Evolutionary conservation across 2,113 vertebrate species (phyloP), one percentile per base, ranked within the genome.

Genomic region (Narcine bancroftii): DNA sequence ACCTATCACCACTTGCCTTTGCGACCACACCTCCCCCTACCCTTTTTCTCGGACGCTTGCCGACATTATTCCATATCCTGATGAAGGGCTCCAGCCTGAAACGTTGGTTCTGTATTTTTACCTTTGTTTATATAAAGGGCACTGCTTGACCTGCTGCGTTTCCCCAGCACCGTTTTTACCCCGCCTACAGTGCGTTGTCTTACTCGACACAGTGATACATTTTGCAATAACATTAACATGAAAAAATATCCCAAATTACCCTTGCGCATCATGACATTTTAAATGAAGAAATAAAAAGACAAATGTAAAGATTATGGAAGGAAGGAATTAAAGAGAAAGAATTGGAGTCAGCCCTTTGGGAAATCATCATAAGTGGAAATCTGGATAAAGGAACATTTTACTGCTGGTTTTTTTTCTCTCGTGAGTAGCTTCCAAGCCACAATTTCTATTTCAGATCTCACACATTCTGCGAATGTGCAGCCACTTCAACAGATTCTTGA

Each of bases 391-490:
- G 10, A 85, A 50, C 50, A 9, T 69, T 21, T 29, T 63, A n/a
- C n/a, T n/a, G n/a, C n/a, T n/a, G 75, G 75, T 60, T 85, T 85
- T 53, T 56, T 60, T 81, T 81, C 13, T 13, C 77, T 53, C 77
- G 29, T 60, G 81, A n/a, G 17, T 85, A 56, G 50, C 81, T 56
- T 56, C 33, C 50, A 56, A 83, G 50, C 47, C 53, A 56, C 50
- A 85, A 60, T n/a, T 85, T 85, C 81, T 60, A 19, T 60, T 60
- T 85, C 81, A 85, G 81, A 53, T 56, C 50, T 36, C 81, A 85
- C 81, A 85, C 53, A 60, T 85, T 85, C 45, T 53, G 10, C 53
- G 77, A 36, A 60, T n/a, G 29, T 9, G 36, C n/a, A 60, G 21
- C 47, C 79, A 83, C 81, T 60, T 33, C n/a, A 85, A 56, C 56